Conservation (phyloP, 2,888 invertebrate genomes). For the Priocnemis perturbator region DNA sequence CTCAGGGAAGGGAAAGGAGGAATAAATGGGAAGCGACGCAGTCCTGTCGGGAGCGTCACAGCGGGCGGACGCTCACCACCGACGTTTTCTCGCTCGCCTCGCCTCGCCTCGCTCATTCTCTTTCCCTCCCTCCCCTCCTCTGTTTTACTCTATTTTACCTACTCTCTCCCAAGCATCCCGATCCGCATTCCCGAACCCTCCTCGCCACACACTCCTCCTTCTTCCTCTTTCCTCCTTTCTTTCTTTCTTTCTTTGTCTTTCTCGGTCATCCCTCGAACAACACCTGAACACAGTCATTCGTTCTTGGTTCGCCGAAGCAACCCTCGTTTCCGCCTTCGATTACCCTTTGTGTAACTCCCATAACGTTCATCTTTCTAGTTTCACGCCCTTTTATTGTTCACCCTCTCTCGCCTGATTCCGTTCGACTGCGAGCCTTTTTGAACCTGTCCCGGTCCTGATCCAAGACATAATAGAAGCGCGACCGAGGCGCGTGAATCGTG, state of each 20-base stretch:
- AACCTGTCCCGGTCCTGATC: too few species aligned
- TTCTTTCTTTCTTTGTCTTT: neutral
- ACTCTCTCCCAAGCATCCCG: neutral
- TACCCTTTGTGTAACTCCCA: too few species aligned
- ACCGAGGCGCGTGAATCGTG: too few species aligned
- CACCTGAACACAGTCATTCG: too few species aligned
- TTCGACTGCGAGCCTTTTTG: too few species aligned
- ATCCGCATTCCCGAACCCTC: too few species aligned
- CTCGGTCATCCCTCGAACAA: neutral
- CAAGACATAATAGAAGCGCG: too few species aligned
- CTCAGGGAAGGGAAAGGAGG: slow-evolving; percentile 36
- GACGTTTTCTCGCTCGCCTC: slow-evolving; percentile 65
- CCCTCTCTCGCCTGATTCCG: too few species aligned
- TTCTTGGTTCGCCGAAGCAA: too few species aligned
- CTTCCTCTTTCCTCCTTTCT: neutral
- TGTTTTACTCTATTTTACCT: neutral
- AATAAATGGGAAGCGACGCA: slow-evolving; percentile 69
- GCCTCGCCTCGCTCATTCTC: slow-evolving; percentile 56
- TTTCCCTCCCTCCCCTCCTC: slow-evolving; percentile 39
- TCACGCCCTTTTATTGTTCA: too few species aligned
- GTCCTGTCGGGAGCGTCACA: slow-evolving; percentile 74
- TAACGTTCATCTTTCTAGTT: too few species aligned
- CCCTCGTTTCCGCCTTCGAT: too few species aligned
- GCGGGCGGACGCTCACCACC: slow-evolving; percentile 70
- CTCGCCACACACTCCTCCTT: neutral